Base-by-base conservation (phyloP, 1,140 invertebrate genomes). In the Euura saliciscinereae region DNA sequence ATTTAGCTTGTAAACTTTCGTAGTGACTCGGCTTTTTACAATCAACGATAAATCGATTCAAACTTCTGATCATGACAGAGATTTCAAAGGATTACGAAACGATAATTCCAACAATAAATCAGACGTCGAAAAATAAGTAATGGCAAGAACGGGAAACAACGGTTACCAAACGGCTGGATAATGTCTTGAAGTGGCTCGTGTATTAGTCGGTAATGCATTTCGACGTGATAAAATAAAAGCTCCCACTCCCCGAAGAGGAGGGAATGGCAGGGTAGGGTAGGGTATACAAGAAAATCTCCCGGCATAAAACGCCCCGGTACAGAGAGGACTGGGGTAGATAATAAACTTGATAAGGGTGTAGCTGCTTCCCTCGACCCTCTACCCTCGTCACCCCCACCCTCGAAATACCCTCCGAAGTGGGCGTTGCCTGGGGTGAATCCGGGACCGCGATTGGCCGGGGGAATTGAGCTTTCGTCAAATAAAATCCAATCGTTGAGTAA, bases 341-440 rank as follows among this genome's bases (percentile, higher is more conserved):
- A 88, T 86, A 88, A 86, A 86, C 82, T 87, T 87, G 85, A 88
- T 86, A 87, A 87, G 85, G 86, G 84, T 85, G 85, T 85, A 83
- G 80, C 71, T 68, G 10, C 66, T 28, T 46, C 43, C 66, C 65
- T 72, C 69, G 76, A 73, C 71, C 73, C 73, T 68, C 70, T 43
- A 73, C 73, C 73, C 75, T 45, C 64, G 74, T 75, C 28, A 73
- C 73, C 73, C 75, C 65, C 64, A 43, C 66, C 65, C 42, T 11
- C 28, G 42, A 59, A 73, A n/a, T n/a, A 59, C 6, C 51, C 51
- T n/a, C 13, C 8, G 51, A 72, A 67, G 70, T 79, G 83, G 86
- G 86, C 86, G 86, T 86, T 83, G 81, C 79, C 74, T 59, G 66
- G 77, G 71, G 73, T 76, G 73, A 75, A 79, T 78, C 77, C 75